Evolutionary conservation across 2,888 invertebrate species (phyloP), one percentile per base, ranked within the genome.

Genomic region (Agonopterix arenella): DNA sequence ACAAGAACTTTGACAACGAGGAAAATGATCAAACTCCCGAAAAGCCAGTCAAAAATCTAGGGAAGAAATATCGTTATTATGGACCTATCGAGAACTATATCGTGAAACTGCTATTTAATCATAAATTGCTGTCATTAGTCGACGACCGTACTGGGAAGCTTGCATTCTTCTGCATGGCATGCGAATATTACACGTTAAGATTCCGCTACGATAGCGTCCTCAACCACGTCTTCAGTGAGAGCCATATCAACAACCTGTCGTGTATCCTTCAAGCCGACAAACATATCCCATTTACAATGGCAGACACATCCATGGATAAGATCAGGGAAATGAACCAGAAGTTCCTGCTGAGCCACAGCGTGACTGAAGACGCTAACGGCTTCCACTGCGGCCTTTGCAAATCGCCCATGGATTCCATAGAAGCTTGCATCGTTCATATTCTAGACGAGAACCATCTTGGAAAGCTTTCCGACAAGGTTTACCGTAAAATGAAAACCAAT

Each of bases 171-270:
- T 89, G 89, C 62, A 80, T 85, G 57, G 79, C 84, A 0, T 89
- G 89, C 61, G 89, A 89, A 58, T 89, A 88, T 52, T 89, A 89
- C 50, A 89, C 88, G 0, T 62, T 89, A 2, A 63, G 89, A 51
- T 89, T 89, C 61, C 76, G 85, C 38, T 89, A 89, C 51, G 89
- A 89, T 53, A 88, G 88, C 54, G 89, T 89, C 0, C 49, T 89
- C 46, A 84, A 76, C 48, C 89, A 89, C 45, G 83, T 89, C n/a
- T 89, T 89, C 57, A 84, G 82, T 50, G 83, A 85, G 13, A 79
- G 72, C 0, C 89, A 89, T 50, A 73, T 86, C 9, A 77, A 86
- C 48, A 85, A 88, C 51, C 63, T 89, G n/a, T 73, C 84, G 9
- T 73, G 78, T 49, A 81, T 86, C 11, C 52, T 89, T 11, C 79